These are phyloP conservation scores for Vipera ursinii DNA, from an alignment of 2,797 vertebrate species.

Conservation along the genomic window DNA sequence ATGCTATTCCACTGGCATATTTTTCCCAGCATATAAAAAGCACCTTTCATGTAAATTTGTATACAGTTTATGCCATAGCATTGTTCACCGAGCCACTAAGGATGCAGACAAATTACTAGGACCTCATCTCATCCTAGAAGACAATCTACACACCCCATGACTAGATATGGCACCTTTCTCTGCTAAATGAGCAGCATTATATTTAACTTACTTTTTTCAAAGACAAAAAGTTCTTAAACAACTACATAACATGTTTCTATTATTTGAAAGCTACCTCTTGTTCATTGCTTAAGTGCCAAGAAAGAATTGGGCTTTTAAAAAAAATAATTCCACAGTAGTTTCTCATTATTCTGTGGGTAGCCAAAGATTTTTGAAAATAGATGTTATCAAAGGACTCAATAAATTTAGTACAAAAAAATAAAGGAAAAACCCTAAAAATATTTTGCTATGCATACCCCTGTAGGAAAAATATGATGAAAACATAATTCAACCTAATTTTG, in stretches of 20 bases:
- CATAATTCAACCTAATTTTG: neutral
- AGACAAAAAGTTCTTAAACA: conserved; percentile 13
- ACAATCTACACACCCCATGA: neutral
- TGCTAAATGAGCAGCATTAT: neutral
- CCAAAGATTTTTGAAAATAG: neutral
- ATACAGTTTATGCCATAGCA: neutral
- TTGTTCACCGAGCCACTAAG: neutral
- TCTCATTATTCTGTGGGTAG: conserved; percentile 8
- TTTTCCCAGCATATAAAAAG: neutral
- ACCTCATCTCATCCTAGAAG: neutral
- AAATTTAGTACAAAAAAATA: neutral
- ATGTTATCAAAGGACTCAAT: neutral
- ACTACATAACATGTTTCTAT: conserved; percentile 5
- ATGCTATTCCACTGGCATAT: neutral
- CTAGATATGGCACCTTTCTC: neutral
- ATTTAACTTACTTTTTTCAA: conserved; percentile 15
- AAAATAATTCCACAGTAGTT: neutral
- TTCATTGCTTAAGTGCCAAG: neutral
- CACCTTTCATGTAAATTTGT: neutral
- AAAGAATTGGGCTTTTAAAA: neutral
- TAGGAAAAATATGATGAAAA: conserved; percentile 12
- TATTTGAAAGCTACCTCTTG: neutral
- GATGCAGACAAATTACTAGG: neutral
- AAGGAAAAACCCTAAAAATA: neutral
- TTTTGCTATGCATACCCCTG: neutral